These are phyloP conservation scores for Mellilla xanthometata DNA, from an alignment of 2,888 invertebrate species.

Conservation along the genomic window DNA sequence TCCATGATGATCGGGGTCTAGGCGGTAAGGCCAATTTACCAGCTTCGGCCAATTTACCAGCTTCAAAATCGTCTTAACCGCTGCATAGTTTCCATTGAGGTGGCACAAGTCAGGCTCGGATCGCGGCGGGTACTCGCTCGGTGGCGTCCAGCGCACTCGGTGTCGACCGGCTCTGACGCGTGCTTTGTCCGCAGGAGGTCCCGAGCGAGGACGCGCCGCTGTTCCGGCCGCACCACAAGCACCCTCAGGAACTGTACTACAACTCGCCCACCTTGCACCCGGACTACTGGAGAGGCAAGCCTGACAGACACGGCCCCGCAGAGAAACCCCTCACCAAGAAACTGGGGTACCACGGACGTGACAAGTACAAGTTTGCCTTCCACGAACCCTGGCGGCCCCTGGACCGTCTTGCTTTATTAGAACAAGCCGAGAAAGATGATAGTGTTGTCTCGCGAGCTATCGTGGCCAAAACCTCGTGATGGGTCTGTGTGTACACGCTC, in stretches of 20 bases:
- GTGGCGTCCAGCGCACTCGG: constrained; percentile 71
- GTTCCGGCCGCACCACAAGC: constrained; percentile 30
- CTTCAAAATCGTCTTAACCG: too few relatives aligned
- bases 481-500: constrained; percentile 59
- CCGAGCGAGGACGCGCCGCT: constrained; percentile 45
- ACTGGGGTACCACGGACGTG: constrained; percentile 66
- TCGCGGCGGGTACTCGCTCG: constrained; percentile 12
- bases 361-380: constrained; percentile 69
- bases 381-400: constrained; percentile 74
- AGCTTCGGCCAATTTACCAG: too few relatives aligned
- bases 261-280: constrained; percentile 61
- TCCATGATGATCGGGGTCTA: constrained; percentile 39
- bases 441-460: constrained; percentile 24
- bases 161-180: constrained; percentile 37
- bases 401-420: constrained; percentile 57
- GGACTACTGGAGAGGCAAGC: constrained; percentile 60
- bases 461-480: constrained; percentile 31
- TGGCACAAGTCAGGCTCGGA: too few relatives aligned
- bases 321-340: constrained; percentile 46
- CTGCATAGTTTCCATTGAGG: constrained; percentile 24
- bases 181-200: constrained; percentile 68
- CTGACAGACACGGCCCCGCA: constrained; percentile 35
- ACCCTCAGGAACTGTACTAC: constrained; percentile 53
- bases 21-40: constrained; percentile 2
- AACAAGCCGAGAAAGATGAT: constrained; percentile 62